These are phyloP conservation scores for Centropyge bicolor DNA, from an alignment of 2,797 vertebrate genomes.

Conservation along the genomic window DNA sequence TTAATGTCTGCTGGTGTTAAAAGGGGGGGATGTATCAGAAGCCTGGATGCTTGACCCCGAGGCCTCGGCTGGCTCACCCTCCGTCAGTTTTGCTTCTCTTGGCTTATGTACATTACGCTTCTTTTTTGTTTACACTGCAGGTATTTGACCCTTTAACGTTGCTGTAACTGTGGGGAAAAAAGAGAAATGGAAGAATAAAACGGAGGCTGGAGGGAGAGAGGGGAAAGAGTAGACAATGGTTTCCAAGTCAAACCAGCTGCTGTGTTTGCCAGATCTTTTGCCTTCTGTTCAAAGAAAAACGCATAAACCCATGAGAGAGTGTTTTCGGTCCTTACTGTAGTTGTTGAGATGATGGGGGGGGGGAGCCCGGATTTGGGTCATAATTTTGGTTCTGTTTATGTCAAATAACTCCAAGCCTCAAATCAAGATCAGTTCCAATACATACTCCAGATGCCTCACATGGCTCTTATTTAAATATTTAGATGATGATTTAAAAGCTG, in stretches of 20 bases:
- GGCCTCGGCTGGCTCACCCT: constrained; percentile 21
- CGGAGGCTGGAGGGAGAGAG: background rate
- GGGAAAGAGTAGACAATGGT: constrained; percentile 1
- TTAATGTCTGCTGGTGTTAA: constrained; percentile 69
- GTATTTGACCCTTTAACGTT: constrained; percentile 18
- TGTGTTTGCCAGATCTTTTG: constrained; percentile 13
- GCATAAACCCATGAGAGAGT: constrained; percentile 13
- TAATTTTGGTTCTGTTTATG: constrained; percentile 26
- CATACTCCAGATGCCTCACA: constrained; percentile 18
- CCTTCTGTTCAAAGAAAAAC: constrained; percentile 33
- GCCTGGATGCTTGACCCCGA: constrained; percentile 52
- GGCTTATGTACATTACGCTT: constrained; percentile 15
- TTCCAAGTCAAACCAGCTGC: constrained; percentile 13
- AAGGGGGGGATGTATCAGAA: constrained; percentile 42
- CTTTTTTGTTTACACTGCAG: constrained; percentile 32
- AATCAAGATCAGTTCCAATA: constrained; percentile 32
- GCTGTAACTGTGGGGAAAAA: constrained; percentile 26
- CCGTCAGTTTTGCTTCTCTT: constrained; percentile 10
- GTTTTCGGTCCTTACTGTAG: constrained; percentile 35
- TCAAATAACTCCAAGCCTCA: constrained; percentile 28
- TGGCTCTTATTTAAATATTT: constrained; percentile 37
- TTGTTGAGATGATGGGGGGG: constrained; percentile 16
- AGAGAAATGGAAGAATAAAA: constrained; percentile 13
- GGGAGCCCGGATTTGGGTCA: constrained; percentile 9
- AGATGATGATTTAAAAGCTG: constrained; percentile 27